Evolutionary conservation across 2,888 invertebrate species (phyloP).

Genomic region (Thumatha senex): DNA sequence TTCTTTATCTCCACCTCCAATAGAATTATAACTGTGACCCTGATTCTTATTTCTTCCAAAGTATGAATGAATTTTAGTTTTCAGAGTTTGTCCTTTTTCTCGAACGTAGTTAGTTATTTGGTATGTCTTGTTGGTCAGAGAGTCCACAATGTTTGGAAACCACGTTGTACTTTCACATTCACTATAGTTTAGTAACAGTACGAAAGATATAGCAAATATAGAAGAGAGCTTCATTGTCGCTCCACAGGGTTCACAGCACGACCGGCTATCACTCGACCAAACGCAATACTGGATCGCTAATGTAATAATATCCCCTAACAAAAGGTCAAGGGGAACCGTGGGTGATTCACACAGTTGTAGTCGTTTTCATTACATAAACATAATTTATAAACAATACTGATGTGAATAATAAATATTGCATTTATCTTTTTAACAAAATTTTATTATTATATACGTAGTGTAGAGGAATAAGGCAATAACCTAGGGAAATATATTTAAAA

Average conservation of each 20-base stretch:
- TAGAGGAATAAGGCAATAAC: too few relatives aligned
- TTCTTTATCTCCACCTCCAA: conserved; percentile 26
- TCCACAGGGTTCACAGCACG: conserved; percentile 26
- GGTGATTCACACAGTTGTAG: conserved; percentile 37
- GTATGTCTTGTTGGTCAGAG: conserved; percentile 58
- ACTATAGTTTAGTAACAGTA: conserved; percentile 43
- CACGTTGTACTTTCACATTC: conserved; percentile 57
- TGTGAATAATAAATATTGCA: not conserved
- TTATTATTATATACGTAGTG: too few relatives aligned
- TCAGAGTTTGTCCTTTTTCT: conserved; percentile 59
- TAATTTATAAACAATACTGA: not conserved
- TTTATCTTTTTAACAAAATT: too few relatives aligned
- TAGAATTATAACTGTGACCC: conserved; percentile 2
- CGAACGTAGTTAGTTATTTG: conserved; percentile 61
- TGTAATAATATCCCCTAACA: conserved; percentile 49
- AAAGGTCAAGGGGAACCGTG: conserved; percentile 61
- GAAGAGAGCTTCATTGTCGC: conserved; percentile 54
- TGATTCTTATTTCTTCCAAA: conserved; percentile 30
- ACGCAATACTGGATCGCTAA: conserved; percentile 44
- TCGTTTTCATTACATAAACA: conserved; percentile 1
- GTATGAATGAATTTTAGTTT: conserved; percentile 57
- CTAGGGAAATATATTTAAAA: too few relatives aligned
- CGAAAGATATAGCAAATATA: conserved; percentile 47
- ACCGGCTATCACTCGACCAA: conserved; percentile 43
- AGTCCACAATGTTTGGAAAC: conserved; percentile 63